phyloP scores from a whole-genome alignment of 2,797 vertebrate genomes.

The Megalops cyprinoides region DNA sequence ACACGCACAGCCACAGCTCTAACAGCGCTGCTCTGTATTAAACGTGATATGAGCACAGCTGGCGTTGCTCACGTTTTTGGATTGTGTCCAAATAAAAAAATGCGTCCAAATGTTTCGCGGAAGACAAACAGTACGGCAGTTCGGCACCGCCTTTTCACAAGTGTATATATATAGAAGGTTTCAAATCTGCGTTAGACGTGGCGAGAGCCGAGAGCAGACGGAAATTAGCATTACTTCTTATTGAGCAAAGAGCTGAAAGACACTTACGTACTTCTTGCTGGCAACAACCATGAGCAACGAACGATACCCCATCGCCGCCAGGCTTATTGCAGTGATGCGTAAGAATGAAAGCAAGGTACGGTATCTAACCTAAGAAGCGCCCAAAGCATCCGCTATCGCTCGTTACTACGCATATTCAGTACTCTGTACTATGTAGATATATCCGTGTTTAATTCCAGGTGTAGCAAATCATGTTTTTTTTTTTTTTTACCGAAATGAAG shows the following conservation, averaged over 20 bases:
- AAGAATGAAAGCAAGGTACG: constrained; percentile 72
- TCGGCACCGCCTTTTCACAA: constrained; percentile 1
- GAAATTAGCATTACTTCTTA: neutral
- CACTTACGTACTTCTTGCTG: neutral
- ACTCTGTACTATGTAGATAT: no score
- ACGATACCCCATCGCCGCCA: constrained; percentile 57
- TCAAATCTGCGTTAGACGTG: neutral
- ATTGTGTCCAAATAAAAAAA: neutral
- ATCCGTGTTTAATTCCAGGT: no score
- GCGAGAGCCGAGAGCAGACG: neutral
- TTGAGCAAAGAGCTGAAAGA: no score
- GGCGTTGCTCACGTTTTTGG: neutral
- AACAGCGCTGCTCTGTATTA: neutral
- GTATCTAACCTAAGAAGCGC: constrained; percentile 53
- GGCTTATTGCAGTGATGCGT: constrained; percentile 64
- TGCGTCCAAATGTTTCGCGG: neutral
- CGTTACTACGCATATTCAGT: no score
- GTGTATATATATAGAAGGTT: neutral
- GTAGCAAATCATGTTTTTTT: no score
- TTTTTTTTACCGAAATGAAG: neutral
- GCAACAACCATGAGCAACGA: constrained; percentile 54
- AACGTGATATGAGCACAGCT: neutral
- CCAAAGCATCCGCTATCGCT: no score
- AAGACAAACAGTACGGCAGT: neutral
- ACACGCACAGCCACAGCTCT: neutral